A percentile compares a stretch with the other conserved stretches of the same genome.
These are phyloP conservation scores for Portevinia maculata DNA, from an alignment of 2,888 invertebrate genomes.

Conservation along the genomic window DNA sequence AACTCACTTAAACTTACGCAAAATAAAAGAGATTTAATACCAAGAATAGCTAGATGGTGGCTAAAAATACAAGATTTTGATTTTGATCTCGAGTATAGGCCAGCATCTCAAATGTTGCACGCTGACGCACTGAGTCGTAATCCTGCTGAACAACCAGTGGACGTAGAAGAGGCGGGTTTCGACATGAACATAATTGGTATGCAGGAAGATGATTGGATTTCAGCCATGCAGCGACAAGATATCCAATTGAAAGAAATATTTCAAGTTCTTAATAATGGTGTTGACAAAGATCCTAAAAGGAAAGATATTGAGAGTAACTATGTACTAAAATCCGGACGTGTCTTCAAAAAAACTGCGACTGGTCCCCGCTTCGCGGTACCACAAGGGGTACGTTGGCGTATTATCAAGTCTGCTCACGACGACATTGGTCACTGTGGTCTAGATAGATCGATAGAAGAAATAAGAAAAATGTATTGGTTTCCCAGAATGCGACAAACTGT, in stretches of 20 bases:
- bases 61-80: conserved; percentile 7
- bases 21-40: not conserved
- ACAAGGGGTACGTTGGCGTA: not conserved
- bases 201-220: conserved; percentile 5
- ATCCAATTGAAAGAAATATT: not conserved
- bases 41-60: conserved; percentile 13
- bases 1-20: not conserved
- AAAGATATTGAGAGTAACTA: not conserved
- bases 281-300: not conserved
- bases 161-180: conserved; percentile 4
- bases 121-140: conserved; percentile 22
- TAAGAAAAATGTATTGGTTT: not conserved
- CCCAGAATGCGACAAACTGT: conserved; percentile 1
- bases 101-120: conserved; percentile 13
- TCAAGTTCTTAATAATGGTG: not conserved
- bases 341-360: not conserved
- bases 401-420: not conserved
- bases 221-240: conserved; percentile 6
- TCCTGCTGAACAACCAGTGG: not conserved
- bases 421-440: not conserved
- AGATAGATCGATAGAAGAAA: not conserved
- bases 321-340: not conserved
- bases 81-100: not conserved
- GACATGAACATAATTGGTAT: not conserved
- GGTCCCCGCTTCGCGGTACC: not conserved